Conservation (phyloP, 2,113 vertebrate genomes). For the Alexandromys fortis region DNA sequence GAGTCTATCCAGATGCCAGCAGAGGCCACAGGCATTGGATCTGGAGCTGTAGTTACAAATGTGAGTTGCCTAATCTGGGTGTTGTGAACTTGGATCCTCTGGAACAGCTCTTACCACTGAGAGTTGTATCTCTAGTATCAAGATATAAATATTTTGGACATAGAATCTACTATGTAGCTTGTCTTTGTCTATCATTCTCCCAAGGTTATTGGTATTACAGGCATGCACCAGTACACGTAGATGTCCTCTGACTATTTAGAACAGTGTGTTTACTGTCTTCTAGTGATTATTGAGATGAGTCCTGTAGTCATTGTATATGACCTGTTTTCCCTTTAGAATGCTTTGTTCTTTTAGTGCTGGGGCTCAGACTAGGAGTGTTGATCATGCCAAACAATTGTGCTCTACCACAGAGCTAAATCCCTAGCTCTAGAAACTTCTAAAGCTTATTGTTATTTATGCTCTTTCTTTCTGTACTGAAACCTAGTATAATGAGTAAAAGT, state of each 20-base stretch:
- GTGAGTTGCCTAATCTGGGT: neutral
- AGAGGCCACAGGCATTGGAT: neutral
- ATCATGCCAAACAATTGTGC: neutral
- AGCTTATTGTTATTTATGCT: neutral
- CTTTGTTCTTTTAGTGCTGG: neutral
- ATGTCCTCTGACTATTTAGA: neutral
- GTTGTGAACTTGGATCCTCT: neutral
- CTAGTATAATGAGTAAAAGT: neutral
- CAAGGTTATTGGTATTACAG: neutral
- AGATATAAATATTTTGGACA: no score
- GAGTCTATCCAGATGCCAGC: neutral
- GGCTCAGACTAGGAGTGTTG: neutral
- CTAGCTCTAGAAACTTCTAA: neutral
- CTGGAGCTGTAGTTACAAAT: neutral
- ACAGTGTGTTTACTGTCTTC: neutral
- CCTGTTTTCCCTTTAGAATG: neutral
- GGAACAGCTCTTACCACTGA: neutral
- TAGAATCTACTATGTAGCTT: no score
- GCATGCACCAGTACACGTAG: neutral
- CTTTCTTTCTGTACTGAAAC: neutral
- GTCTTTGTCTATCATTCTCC: neutral
- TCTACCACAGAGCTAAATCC: neutral
- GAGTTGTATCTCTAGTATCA: neutral
- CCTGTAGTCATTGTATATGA: neutral
- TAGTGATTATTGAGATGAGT: neutral